Evolutionary conservation across 2,797 vertebrate species (phyloP).

Genomic region (Nothura maculosa): DNA sequence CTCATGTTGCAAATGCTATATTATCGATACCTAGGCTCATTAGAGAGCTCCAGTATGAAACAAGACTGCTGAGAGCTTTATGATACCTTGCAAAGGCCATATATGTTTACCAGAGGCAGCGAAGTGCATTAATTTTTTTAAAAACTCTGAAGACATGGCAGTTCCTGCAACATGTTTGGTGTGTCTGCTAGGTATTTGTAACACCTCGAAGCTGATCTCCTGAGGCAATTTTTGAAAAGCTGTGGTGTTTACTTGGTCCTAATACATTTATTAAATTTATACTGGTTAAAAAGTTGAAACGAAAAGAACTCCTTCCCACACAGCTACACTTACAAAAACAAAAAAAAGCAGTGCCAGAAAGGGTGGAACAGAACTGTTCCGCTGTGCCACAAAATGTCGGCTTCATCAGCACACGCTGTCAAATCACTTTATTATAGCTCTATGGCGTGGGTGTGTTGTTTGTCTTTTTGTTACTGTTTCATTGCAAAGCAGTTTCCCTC

Average conservation of each 20-base stretch:
- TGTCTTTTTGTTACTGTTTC: background rate
- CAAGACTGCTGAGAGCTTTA: background rate
- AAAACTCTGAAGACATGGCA: background rate
- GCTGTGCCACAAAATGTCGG: background rate
- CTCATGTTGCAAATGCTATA: background rate
- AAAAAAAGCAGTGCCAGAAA: background rate
- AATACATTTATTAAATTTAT: background rate
- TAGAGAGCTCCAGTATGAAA: background rate
- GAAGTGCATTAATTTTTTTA: background rate
- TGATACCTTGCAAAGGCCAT: background rate
- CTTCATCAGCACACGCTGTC: background rate
- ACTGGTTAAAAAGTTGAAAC: constrained; percentile 1
- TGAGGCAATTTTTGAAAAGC: background rate
- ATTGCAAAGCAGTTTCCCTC: constrained; percentile 2
- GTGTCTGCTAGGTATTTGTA: background rate
- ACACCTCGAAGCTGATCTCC: background rate
- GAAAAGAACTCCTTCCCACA: background rate
- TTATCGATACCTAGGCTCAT: background rate
- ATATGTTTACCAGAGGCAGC: background rate
- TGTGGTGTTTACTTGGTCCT: constrained; percentile 4
- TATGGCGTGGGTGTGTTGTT: background rate
- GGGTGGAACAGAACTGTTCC: background rate
- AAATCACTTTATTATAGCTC: background rate
- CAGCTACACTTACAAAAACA: background rate
- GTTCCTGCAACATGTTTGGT: background rate